phyloP scores from a whole-genome alignment of 2,797 vertebrate genomes.

The Sparidentex hasta region DNA sequence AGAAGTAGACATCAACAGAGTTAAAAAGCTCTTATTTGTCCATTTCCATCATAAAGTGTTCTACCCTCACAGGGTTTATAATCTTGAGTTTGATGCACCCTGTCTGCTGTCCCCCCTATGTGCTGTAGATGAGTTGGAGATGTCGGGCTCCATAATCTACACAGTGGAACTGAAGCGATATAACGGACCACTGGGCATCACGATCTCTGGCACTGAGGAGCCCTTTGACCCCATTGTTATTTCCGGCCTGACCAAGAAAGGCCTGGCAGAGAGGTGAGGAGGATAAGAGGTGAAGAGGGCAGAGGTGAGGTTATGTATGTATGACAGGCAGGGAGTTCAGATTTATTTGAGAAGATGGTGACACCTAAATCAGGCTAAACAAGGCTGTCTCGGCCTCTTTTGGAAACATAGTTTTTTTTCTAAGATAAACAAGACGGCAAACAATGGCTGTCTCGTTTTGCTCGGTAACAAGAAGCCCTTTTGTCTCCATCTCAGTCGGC shows the following conservation, averaged over 20 bases:
- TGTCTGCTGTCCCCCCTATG: neutral
- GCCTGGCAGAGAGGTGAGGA: constrained; percentile 95
- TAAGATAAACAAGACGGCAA: constrained; percentile 35
- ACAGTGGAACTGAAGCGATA: constrained; percentile 97
- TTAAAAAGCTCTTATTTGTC: neutral
- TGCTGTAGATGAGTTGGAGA: constrained; percentile 93
- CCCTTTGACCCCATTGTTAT: constrained; percentile 98
- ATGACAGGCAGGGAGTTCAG: neutral
- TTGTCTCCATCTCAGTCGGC: constrained; percentile 60
- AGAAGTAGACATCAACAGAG: neutral
- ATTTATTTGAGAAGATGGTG: constrained; percentile 33
- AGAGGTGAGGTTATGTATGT: no score
- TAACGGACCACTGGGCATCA: constrained; percentile 96
- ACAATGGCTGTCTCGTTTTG: constrained; percentile 64
- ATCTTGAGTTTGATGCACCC: neutral
- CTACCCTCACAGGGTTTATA: neutral
- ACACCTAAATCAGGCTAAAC: neutral
- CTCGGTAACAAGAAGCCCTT: constrained; percentile 64
- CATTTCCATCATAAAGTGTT: neutral
- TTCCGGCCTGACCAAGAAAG: constrained; percentile 95
- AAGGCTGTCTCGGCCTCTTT: neutral
- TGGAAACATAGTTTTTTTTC: neutral
- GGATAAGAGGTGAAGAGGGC: constrained; percentile 5
- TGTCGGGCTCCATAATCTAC: constrained; percentile 96
- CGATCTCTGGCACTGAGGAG: constrained; percentile 98